A percentile compares a stretch with the other conserved stretches of the same genome.
Evolutionary conservation across 2,113 vertebrate species (phyloP).

Genomic region (Nothoprocta pentlandii): DNA sequence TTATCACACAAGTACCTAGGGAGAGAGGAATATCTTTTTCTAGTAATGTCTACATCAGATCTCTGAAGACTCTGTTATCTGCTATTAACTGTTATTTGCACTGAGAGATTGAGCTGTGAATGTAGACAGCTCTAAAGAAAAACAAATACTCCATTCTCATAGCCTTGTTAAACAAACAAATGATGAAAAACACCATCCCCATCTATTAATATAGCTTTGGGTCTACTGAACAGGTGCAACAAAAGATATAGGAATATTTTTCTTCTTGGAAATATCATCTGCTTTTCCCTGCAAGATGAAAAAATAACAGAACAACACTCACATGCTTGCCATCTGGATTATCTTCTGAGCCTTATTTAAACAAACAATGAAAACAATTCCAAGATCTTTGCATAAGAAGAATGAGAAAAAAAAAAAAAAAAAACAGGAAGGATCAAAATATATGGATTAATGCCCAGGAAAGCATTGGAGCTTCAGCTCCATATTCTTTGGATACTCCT

Average conservation of each 20-base stretch:
- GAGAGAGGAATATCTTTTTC: not conserved
- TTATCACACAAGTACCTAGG: not conserved
- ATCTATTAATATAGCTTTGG: not conserved
- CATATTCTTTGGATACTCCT: not conserved
- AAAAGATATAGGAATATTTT: not conserved
- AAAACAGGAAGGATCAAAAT: not conserved
- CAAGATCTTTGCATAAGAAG: not conserved
- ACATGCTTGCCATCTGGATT: not conserved
- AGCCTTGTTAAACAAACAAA: not conserved
- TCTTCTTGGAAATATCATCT: not conserved
- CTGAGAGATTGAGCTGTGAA: not conserved
- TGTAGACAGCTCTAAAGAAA: not conserved
- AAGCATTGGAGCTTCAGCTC: fast-evolving
- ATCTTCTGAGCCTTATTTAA: not conserved
- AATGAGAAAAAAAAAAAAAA: not conserved
- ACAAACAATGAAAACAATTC: not conserved
- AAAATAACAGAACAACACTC: not conserved
- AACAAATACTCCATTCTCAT: not conserved
- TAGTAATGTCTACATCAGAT: not conserved
- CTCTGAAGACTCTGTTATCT: not conserved
- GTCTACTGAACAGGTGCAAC: not conserved
- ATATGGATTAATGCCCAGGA: not conserved
- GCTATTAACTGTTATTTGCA: not conserved
- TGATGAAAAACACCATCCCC: not conserved
- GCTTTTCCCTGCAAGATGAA: not conserved